phyloP scores from a whole-genome alignment of 2,797 vertebrate species.

The Gorsachius magnificus region DNA sequence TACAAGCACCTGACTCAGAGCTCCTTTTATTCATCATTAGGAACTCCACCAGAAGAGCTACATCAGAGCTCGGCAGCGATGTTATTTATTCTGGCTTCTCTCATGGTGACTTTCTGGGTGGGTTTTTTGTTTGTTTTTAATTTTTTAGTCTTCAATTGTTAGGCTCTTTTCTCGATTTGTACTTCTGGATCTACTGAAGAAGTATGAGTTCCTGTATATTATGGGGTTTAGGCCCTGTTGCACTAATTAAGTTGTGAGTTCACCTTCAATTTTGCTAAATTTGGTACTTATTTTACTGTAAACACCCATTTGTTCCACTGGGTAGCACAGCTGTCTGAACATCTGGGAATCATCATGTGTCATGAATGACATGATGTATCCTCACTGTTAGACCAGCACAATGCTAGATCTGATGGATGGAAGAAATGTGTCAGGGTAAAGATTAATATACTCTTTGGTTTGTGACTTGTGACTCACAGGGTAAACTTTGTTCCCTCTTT shows the following conservation, averaged over 20 bases:
- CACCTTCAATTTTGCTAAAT: constrained; percentile 64
- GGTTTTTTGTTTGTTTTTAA: background rate
- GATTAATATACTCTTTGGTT: constrained; percentile 62
- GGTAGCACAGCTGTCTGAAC: constrained; percentile 60
- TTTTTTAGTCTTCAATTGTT: background rate
- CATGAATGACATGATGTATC: constrained; percentile 74
- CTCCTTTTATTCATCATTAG: constrained; percentile 36
- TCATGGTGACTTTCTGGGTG: constrained; percentile 13
- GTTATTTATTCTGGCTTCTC: constrained; percentile 44
- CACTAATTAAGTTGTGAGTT: constrained; percentile 71
- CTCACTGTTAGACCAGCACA: constrained; percentile 68
- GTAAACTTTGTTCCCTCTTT: constrained; percentile 53
- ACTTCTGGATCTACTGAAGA: constrained; percentile 49
- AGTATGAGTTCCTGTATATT: background rate
- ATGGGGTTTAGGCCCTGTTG: background rate
- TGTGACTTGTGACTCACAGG: constrained; percentile 65
- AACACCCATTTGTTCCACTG: constrained; percentile 70
- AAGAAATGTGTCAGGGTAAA: constrained; percentile 58
- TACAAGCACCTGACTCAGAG: constrained; percentile 49
- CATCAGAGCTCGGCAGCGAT: constrained; percentile 3
- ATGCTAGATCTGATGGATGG: constrained; percentile 72
- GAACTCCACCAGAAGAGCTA: constrained; percentile 42
- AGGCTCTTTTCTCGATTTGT: constrained; percentile 41
- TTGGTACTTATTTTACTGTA: constrained; percentile 65
- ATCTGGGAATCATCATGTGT: constrained; percentile 75